A percentile compares a stretch with the other conserved stretches of the same genome.
phyloP scores from a whole-genome alignment of 2,113 vertebrate genomes.

The Hydrolagus affinis region DNA sequence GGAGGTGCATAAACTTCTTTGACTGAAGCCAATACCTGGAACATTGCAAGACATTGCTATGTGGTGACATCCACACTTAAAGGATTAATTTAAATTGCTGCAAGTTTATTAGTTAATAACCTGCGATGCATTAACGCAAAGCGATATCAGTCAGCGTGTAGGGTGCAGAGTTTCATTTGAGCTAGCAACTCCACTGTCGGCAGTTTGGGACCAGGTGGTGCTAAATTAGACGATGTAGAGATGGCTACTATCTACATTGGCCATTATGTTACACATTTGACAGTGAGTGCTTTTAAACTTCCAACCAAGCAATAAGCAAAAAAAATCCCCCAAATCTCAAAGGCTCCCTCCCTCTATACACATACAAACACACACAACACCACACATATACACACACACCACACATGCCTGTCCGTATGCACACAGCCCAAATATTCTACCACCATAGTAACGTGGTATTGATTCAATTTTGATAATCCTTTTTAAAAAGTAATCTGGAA shows the following conservation, averaged over 20 bases:
- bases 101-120: background rate
- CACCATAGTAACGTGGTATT: background rate
- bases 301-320: too few relatives aligned
- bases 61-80: background rate
- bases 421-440: background rate
- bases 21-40: background rate
- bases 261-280: too few relatives aligned
- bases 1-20: too few relatives aligned
- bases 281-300: too few relatives aligned
- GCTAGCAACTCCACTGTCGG: too few relatives aligned
- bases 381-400: too few relatives aligned
- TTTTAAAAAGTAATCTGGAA: background rate
- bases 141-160: background rate
- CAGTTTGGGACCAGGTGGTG: background rate
- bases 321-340: background rate
- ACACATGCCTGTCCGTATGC: too few relatives aligned
- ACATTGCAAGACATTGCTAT: too few relatives aligned
- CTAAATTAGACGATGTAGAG: background rate
- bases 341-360: background rate
- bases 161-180: background rate
- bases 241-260: too few relatives aligned
- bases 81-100: background rate
- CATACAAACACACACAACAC: background rate
- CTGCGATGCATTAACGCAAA: background rate
- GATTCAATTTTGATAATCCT: background rate